These are phyloP conservation scores for Drosophila kambysellisi DNA, from an alignment of 2,888 invertebrate species.

Conservation along the genomic window DNA sequence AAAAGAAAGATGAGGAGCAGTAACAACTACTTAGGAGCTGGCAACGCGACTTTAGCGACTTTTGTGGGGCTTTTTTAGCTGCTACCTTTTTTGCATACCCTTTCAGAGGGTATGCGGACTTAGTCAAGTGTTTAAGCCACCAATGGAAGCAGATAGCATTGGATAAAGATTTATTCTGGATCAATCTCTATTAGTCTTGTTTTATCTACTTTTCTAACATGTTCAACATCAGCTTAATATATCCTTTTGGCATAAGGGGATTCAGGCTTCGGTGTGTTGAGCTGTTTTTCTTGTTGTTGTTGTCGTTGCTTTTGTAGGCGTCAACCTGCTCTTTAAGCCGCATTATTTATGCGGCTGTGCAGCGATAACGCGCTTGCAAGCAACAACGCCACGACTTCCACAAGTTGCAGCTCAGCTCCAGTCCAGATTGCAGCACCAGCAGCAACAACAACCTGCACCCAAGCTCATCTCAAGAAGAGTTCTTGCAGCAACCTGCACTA, in stretches of 20 bases:
- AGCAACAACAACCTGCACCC: neutral
- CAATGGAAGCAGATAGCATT: neutral
- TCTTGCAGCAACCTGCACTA: constrained; percentile 74
- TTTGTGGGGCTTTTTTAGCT: constrained; percentile 11
- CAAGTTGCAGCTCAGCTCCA: constrained; percentile 23
- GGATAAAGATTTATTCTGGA: neutral
- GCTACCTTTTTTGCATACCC: constrained; percentile 38
- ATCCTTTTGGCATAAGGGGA: neutral
- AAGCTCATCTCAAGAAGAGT: constrained; percentile 8
- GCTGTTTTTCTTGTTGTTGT: constrained; percentile 10
- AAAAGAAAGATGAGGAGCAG: constrained; percentile 5
- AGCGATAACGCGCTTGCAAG: constrained; percentile 82
- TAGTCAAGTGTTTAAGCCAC: neutral
- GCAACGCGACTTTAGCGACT: constrained; percentile 27
- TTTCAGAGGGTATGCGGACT: neutral
- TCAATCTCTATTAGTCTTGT: neutral
- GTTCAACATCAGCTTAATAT: neutral
- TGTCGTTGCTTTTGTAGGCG: constrained; percentile 82
- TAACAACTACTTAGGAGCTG: constrained; percentile 74
- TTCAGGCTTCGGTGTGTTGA: neutral
- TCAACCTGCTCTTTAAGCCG: constrained; percentile 85
- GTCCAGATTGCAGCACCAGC: constrained; percentile 20
- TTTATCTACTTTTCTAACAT: neutral
- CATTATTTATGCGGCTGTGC: constrained; percentile 84
- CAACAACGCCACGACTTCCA: constrained; percentile 42